Percentiles rank a stretch among this genome's conserved stretches.
These are phyloP conservation scores for Cyclina sinensis DNA, from an alignment of 1,140 invertebrate genomes.

Conservation along the genomic window DNA sequence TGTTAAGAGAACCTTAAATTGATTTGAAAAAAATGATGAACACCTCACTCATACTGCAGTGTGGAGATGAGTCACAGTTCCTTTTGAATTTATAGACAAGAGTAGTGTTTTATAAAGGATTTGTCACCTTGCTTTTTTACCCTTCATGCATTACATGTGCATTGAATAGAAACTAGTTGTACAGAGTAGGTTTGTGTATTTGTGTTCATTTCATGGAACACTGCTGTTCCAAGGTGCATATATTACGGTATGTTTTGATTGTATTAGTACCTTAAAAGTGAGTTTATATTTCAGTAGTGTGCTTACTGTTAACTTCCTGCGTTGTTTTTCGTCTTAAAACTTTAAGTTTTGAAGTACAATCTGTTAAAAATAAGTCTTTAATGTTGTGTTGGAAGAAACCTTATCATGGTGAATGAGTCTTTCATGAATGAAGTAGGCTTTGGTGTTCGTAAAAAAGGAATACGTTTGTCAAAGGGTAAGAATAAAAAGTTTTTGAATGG, in stretches of 20 bases:
- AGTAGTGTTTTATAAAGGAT: neutral
- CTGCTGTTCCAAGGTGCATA: slow-evolving; percentile 5
- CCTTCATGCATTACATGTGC: neutral
- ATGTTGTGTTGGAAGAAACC: no score
- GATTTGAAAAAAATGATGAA: no score
- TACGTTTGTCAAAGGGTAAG: slow-evolving; percentile 29
- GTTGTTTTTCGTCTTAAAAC: no score
- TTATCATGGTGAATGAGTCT: slow-evolving; percentile 4
- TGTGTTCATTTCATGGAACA: slow-evolving; percentile 33
- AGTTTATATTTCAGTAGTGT: neutral
- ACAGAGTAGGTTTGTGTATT: neutral
- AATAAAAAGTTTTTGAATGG: no score
- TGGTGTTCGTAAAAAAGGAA: slow-evolving; percentile 28
- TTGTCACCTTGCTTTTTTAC: neutral
- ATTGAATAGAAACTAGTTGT: slow-evolving; percentile 6
- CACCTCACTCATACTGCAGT: neutral
- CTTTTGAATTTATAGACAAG: neutral
- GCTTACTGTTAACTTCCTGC: no score
- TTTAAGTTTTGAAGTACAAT: no score
- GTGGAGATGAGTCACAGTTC: neutral
- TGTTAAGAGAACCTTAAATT: no score
- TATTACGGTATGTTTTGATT: slow-evolving; percentile 20
- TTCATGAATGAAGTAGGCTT: neutral
- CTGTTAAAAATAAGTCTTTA: no score
- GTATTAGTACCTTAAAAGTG: neutral